Percentiles rank a stretch among this genome's conserved stretches.
Conservation (phyloP, 2,888 invertebrate species). For the Pristionchus fissidentatus region DNA sequence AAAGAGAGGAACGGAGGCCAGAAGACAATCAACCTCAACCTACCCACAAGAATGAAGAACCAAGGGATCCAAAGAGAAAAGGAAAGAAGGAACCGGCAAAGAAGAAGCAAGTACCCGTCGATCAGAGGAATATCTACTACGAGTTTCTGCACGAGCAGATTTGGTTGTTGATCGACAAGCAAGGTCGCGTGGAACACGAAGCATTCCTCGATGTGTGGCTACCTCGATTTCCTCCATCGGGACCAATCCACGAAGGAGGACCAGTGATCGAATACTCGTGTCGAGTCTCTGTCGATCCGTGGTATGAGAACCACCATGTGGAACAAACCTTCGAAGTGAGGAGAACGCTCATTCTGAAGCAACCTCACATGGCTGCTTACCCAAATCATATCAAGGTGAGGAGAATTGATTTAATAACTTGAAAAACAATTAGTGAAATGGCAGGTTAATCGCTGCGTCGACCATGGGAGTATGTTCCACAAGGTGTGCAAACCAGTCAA, state of each 20-base stretch:
- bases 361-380: slow-evolving; percentile 62
- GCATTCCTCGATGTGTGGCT: slow-evolving; percentile 63
- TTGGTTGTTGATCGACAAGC: slow-evolving; percentile 58
- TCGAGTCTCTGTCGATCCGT: slow-evolving; percentile 64
- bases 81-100: background rate
- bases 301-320: slow-evolving; percentile 63
- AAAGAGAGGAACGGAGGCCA: slow-evolving; percentile 25
- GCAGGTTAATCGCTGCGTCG: slow-evolving; percentile 50
- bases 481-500: slow-evolving; percentile 65
- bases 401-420: background rate
- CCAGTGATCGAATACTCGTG: slow-evolving; percentile 60
- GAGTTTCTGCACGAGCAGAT: slow-evolving; percentile 68
- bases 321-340: slow-evolving; percentile 61
- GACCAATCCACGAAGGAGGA: slow-evolving; percentile 55
- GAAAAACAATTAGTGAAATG: background rate
- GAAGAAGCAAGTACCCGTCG: background rate
- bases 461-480: slow-evolving; percentile 49
- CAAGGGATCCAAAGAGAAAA: background rate
- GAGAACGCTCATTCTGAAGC: slow-evolving; percentile 59
- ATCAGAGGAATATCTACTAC: slow-evolving; percentile 49
- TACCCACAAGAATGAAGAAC: background rate
- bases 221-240: slow-evolving; percentile 66
- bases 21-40: slow-evolving; percentile 3
- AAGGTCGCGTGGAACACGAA: slow-evolving; percentile 36
- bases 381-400: slow-evolving; percentile 59